These are phyloP conservation scores for Leptinotarsa haldemani DNA, from an alignment of 2,888 invertebrate genomes.

Conservation along the genomic window DNA sequence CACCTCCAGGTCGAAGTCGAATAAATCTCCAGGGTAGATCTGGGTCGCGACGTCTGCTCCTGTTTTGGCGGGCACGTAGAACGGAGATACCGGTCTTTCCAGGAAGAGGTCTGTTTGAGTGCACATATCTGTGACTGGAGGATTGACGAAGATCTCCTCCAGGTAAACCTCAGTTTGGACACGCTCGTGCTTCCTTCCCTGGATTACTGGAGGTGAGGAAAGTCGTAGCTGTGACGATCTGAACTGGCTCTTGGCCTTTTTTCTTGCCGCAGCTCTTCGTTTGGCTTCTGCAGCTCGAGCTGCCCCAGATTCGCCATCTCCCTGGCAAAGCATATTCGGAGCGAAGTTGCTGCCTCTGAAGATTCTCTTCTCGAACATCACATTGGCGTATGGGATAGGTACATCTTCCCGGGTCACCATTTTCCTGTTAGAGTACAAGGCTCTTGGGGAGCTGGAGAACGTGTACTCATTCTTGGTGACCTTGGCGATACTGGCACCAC, in stretches of 20 bases:
- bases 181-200: constrained; percentile 85
- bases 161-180: constrained; percentile 92
- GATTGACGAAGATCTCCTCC: constrained; percentile 84
- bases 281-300: constrained; percentile 74
- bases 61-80: constrained; percentile 81
- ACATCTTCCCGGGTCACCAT: constrained; percentile 65
- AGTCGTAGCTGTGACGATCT: constrained; percentile 68
- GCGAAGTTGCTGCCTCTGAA: constrained; percentile 85
- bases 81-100: constrained; percentile 84
- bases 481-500: constrained; percentile 39
- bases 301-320: constrained; percentile 69
- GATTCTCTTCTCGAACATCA: constrained; percentile 91
- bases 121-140: constrained; percentile 80
- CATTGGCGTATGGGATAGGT: constrained; percentile 76
- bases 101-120: constrained; percentile 86
- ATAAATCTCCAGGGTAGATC: constrained; percentile 90
- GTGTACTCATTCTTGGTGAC: constrained; percentile 66
- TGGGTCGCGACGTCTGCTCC: constrained; percentile 83
- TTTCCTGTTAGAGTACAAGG: constrained; percentile 71
- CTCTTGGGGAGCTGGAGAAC: constrained; percentile 73
- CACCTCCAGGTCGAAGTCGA: constrained; percentile 93
- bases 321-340: constrained; percentile 65
- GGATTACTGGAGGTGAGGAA: constrained; percentile 82
- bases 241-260: constrained; percentile 73
- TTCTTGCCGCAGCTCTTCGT: constrained; percentile 79